Conservation (phyloP, 1,140 invertebrate genomes). For the Venustaconcha ellipsiformis region DNA sequence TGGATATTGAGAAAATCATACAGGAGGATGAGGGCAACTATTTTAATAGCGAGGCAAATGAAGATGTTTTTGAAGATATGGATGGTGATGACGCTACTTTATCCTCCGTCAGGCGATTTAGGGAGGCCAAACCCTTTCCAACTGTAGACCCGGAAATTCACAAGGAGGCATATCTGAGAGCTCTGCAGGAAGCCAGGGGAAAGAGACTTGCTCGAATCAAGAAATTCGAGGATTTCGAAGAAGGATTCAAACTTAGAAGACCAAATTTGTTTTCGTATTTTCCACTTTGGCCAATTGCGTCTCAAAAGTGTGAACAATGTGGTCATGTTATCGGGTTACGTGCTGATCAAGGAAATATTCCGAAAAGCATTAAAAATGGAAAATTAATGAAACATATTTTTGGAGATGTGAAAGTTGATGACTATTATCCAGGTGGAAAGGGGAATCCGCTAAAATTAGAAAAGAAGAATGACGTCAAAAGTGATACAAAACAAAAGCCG, state of each 20-base stretch:
- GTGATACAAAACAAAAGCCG: no score
- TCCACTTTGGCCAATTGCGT: neutral
- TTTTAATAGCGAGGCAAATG: constrained; percentile 17
- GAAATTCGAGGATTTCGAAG: constrained; percentile 6
- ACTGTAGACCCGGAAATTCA: constrained; percentile 27
- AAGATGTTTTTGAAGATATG: neutral
- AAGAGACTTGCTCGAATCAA: neutral
- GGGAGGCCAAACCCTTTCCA: constrained; percentile 19
- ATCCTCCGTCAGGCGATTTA: constrained; percentile 9
- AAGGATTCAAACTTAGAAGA: constrained; percentile 5
- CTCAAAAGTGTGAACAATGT: neutral
- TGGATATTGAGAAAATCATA: constrained; percentile 19
- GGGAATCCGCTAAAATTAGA: no score
- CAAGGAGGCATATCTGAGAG: constrained; percentile 23
- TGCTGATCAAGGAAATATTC: constrained; percentile 10
- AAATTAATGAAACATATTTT: constrained; percentile 32
- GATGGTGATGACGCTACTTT: neutral
- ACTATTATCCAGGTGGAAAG: constrained; percentile 13
- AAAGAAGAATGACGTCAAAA: no score
- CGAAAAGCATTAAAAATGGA: constrained; percentile 14
- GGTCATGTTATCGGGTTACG: constrained; percentile 14
- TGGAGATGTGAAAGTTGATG: constrained; percentile 21
- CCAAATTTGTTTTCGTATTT: constrained; percentile 28
- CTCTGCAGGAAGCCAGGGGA: constrained; percentile 10
- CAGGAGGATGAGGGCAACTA: constrained; percentile 23